Percentiles rank a stretch among this genome's conserved stretches.
These are phyloP conservation scores for Protobothrops mucrosquamatus DNA, from an alignment of 2,113 vertebrate genomes.

Conservation along the genomic window DNA sequence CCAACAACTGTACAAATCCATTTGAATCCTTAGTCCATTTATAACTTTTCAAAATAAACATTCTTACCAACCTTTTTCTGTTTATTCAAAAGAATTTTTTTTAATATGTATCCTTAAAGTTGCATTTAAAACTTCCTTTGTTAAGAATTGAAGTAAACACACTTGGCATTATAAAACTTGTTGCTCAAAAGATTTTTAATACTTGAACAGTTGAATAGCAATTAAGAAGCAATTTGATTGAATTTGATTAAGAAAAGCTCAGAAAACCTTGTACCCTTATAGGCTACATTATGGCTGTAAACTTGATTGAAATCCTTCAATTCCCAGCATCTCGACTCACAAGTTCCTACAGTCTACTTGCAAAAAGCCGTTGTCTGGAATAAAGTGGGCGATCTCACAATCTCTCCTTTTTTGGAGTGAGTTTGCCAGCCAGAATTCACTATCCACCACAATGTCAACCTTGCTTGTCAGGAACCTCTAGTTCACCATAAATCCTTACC, in stretches of 20 bases:
- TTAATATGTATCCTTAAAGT: background rate
- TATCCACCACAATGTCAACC: background rate
- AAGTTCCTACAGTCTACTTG: background rate
- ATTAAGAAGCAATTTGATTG: background rate
- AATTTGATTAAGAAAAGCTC: background rate
- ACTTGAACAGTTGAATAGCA: background rate
- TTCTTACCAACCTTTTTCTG: background rate
- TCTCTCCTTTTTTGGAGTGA: background rate
- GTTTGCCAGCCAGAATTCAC: background rate
- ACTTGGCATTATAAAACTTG: background rate
- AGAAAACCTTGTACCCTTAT: background rate
- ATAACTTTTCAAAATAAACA: background rate
- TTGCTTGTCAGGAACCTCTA: background rate
- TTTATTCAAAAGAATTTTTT: background rate
- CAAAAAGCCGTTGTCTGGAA: background rate
- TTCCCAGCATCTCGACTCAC: background rate
- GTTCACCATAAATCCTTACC: background rate
- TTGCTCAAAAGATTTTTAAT: background rate
- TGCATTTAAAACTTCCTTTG: background rate
- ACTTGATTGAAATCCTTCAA: background rate
- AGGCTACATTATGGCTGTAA: background rate
- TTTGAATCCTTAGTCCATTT: background rate
- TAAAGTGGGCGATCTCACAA: background rate
- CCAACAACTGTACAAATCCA: background rate
- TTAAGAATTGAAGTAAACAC: background rate